Evolutionary conservation across 2,113 vertebrate species (phyloP).

Genomic region (Cheilinus undulatus): DNA sequence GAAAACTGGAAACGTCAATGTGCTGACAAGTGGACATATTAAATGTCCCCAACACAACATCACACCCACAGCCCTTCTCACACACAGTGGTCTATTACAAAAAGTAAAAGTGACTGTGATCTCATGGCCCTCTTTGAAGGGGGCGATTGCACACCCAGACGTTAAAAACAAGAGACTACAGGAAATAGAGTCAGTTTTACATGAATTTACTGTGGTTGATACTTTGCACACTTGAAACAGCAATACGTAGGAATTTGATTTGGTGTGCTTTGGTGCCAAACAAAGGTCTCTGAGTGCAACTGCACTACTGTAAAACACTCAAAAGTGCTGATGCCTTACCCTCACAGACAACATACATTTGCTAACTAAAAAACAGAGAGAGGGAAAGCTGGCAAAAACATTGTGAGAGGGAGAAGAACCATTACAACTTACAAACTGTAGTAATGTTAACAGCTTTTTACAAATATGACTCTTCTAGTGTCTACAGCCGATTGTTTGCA

Average conservation of each 20-base stretch:
- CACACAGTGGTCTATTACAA: conserved; percentile 56
- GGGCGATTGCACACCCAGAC: conserved; percentile 63
- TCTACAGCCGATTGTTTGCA: too few species aligned
- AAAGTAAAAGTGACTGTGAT: conserved; percentile 60
- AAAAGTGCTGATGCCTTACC: too few species aligned
- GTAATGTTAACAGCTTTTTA: too few species aligned
- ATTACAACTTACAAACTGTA: too few species aligned
- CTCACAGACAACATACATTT: too few species aligned
- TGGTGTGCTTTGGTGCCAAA: conserved; percentile 45
- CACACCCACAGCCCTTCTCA: conserved; percentile 62
- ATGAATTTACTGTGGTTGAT: conserved; percentile 70
- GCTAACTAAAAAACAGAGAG: too few species aligned
- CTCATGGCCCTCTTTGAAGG: conserved; percentile 53
- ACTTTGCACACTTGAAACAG: conserved; percentile 60
- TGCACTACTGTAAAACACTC: too few species aligned
- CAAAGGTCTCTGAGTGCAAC: too few species aligned
- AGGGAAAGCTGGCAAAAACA: too few species aligned
- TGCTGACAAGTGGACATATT: conserved; percentile 43
- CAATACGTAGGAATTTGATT: too few species aligned
- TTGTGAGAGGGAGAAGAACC: too few species aligned
- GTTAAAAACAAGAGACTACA: conserved; percentile 60
- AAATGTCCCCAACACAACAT: conserved; percentile 54
- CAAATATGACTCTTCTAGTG: too few species aligned
- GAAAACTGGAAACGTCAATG: conserved; percentile 35
- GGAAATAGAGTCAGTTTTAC: conserved; percentile 64